Conservation (phyloP, 2,888 invertebrate genomes). For the Andrena camellia region DNA sequence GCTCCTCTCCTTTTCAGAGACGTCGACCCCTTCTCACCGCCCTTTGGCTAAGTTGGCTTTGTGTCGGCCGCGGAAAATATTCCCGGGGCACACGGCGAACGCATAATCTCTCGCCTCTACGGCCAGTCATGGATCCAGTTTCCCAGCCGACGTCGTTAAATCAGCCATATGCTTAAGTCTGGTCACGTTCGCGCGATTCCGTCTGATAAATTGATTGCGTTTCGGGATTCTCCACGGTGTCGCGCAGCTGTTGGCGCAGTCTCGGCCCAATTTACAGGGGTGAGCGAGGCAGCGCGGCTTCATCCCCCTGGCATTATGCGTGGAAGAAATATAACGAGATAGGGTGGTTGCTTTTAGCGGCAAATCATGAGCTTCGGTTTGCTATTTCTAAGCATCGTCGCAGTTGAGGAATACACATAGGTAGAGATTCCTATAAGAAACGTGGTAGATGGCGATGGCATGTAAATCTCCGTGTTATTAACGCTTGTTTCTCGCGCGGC, state of each 20-base stretch:
- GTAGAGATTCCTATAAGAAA: too few relatives aligned
- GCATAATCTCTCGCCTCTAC: slow-evolving; percentile 67
- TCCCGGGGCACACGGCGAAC: slow-evolving; percentile 45
- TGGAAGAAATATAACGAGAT: background rate
- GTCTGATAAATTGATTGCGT: slow-evolving; percentile 81
- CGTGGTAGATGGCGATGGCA: too few relatives aligned
- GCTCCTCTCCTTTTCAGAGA: slow-evolving; percentile 57
- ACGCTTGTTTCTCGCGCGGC: background rate
- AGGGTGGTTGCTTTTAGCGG: background rate
- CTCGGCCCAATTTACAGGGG: slow-evolving; percentile 58
- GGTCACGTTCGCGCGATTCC: slow-evolving; percentile 78
- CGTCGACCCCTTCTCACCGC: background rate
- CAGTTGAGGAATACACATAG: too few relatives aligned
- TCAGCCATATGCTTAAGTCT: slow-evolving; percentile 77
- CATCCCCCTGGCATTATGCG: background rate
- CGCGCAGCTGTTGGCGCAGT: slow-evolving; percentile 72
- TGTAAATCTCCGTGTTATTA: slow-evolving; percentile 31
- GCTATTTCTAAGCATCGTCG: too few relatives aligned
- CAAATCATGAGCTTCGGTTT: too few relatives aligned
- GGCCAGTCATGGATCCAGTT: slow-evolving; percentile 72
- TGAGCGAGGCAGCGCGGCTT: background rate
- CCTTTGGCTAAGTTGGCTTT: slow-evolving; percentile 41
- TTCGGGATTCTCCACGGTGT: slow-evolving; percentile 75
- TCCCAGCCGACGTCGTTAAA: slow-evolving; percentile 61
- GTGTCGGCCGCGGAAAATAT: slow-evolving; percentile 61